phyloP scores from a whole-genome alignment of 1,140 invertebrate species.

The Ectropis grisescens region DNA sequence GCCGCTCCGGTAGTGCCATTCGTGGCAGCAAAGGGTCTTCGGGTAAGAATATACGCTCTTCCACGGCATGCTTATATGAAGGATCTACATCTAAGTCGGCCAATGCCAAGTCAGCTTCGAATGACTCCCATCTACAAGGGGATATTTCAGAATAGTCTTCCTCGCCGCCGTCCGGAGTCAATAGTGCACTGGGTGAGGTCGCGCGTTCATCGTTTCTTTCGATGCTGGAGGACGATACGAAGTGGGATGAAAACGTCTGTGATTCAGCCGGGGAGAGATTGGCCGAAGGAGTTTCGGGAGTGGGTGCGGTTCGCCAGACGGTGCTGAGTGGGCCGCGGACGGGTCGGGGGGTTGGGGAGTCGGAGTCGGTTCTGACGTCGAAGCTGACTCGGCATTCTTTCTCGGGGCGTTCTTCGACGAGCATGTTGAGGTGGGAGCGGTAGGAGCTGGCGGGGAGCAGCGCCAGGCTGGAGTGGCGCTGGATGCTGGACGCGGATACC shows the following conservation, averaged over 20 bases:
- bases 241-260: slow-evolving; percentile 72
- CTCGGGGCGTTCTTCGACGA: slow-evolving; percentile 49
- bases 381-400: slow-evolving; percentile 65
- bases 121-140: slow-evolving; percentile 67
- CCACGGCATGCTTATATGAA: slow-evolving; percentile 70
- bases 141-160: slow-evolving; percentile 60
- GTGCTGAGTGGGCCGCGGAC: slow-evolving; percentile 46
- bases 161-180: slow-evolving; percentile 70
- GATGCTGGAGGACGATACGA: slow-evolving; percentile 69
- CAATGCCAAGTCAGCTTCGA: slow-evolving; percentile 64
- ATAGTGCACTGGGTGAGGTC: slow-evolving; percentile 70
- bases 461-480: slow-evolving; percentile 53
- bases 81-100: slow-evolving; percentile 65
- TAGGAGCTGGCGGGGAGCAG: slow-evolving; percentile 56
- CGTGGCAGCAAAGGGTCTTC: slow-evolving; percentile 49
- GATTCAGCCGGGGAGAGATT: slow-evolving; percentile 72
- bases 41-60: slow-evolving; percentile 71
- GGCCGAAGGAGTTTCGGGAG: slow-evolving; percentile 73
- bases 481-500: slow-evolving; percentile 68
- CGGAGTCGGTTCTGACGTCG: slow-evolving; percentile 50
- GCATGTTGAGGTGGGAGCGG: slow-evolving; percentile 59
- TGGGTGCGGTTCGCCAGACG: slow-evolving; percentile 62
- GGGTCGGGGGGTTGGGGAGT: slow-evolving; percentile 39
- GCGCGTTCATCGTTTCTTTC: slow-evolving; percentile 51
- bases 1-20: slow-evolving; percentile 42